Conservation (phyloP, 2,888 invertebrate genomes). For the Strigamia transsilvanica region DNA sequence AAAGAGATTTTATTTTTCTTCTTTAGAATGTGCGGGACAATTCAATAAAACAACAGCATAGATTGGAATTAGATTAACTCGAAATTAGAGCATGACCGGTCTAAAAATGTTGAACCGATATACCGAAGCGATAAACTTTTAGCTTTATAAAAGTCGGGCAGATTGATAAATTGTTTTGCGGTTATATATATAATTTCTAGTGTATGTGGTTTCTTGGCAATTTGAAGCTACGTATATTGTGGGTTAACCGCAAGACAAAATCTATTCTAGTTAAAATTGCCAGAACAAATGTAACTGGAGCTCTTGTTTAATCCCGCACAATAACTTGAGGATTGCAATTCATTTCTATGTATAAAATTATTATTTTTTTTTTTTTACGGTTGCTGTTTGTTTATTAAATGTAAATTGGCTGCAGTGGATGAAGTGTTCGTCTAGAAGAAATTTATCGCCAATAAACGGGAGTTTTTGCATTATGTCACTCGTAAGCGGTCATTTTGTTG, state of each 20-base stretch:
- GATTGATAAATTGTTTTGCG: not conserved
- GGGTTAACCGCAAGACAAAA: not conserved
- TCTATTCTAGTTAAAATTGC: not conserved
- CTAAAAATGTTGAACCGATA: not conserved
- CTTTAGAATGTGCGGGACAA: no score
- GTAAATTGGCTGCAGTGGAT: not conserved
- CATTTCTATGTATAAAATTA: no score
- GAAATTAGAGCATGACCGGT: constrained; percentile 15
- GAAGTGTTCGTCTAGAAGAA: not conserved
- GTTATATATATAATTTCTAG: not conserved
- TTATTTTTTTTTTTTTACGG: not conserved
- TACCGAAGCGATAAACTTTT: not conserved
- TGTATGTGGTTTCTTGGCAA: not conserved
- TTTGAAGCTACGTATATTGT: not conserved
- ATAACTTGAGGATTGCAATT: no score
- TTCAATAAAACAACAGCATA: no score
- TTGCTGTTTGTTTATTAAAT: not conserved
- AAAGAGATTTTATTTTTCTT: no score
- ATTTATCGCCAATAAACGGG: not conserved
- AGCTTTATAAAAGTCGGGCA: not conserved
- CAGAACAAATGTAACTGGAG: not conserved
- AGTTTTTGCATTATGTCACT: not conserved
- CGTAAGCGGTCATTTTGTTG: not conserved
- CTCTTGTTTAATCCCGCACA: not conserved
- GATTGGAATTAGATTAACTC: not conserved